Percentiles rank a stretch among this genome's conserved stretches.
These are phyloP conservation scores for Erpornis zantholeuca DNA, from an alignment of 2,113 vertebrate species.

Conservation along the genomic window DNA sequence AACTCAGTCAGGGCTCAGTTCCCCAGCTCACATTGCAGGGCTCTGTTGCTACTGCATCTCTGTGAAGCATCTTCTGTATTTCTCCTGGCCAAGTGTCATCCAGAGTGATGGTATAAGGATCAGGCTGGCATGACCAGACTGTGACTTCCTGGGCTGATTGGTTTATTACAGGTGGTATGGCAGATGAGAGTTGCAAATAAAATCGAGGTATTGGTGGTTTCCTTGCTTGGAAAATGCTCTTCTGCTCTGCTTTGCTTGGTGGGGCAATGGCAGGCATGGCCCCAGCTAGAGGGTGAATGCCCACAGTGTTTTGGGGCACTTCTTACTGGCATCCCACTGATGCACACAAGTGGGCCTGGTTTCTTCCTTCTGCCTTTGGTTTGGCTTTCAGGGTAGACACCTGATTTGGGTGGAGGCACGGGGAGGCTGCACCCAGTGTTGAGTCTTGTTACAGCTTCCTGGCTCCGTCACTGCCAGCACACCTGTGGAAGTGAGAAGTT, in stretches of 20 bases:
- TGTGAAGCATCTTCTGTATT: neutral
- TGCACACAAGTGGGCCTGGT: neutral
- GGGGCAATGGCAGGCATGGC: neutral
- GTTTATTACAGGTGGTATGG: neutral
- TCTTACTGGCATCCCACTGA: neutral
- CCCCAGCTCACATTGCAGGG: neutral
- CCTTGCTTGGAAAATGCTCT: neutral
- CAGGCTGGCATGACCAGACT: neutral
- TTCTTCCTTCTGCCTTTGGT: neutral
- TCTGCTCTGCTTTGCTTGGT: neutral
- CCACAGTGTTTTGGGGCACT: neutral
- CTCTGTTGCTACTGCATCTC: neutral
- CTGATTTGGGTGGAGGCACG: neutral
- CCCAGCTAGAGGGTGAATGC: neutral
- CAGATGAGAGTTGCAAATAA: neutral
- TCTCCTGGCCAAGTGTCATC: neutral
- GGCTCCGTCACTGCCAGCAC: neutral
- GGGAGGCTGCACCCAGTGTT: neutral
- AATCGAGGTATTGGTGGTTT: neutral
- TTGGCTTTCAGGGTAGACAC: neutral
- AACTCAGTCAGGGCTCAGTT: neutral
- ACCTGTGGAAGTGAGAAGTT: neutral
- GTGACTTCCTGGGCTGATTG: neutral
- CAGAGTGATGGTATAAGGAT: neutral
- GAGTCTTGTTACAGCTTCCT: neutral